These are phyloP conservation scores for Montipora cactus DNA, from an alignment of 64 coral and sea anemone genomes.

Conservation along the genomic window DNA sequence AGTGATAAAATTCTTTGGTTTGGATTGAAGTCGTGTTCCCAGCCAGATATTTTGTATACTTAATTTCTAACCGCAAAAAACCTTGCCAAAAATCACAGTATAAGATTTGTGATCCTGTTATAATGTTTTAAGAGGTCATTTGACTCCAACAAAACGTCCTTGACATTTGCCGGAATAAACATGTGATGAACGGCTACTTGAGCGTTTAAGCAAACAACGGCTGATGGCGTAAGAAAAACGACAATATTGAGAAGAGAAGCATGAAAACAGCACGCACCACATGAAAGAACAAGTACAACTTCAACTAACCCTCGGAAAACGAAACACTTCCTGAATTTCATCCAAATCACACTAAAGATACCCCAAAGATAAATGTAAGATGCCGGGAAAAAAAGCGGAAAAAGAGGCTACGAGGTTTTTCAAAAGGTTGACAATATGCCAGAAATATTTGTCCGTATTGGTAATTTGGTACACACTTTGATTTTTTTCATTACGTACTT, in stretches of 20 bases:
- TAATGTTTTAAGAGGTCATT: constrained; percentile 15
- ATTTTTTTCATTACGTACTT: too few relatives aligned
- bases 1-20: neutral
- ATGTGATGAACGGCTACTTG: neutral
- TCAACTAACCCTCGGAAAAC: neutral
- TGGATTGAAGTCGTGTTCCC: neutral
- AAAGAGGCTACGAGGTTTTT: neutral
- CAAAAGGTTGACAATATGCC: neutral
- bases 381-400: neutral
- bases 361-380: neutral
- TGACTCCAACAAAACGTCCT: neutral
- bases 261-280: too few relatives aligned
- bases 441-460: neutral
- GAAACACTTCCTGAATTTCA: neutral
- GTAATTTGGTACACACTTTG: too few relatives aligned
- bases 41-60: neutral
- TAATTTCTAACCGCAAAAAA: neutral
- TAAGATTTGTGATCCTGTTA: constrained; percentile 2
- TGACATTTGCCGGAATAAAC: neutral
- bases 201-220: neutral
- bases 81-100: neutral
- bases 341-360: neutral
- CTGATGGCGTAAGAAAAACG: neutral
- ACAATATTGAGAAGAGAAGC: neutral
- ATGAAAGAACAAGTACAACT: too few relatives aligned